These are phyloP conservation scores for Capitulum mitella DNA, from an alignment of 2,888 invertebrate species.

Conservation along the genomic window DNA sequence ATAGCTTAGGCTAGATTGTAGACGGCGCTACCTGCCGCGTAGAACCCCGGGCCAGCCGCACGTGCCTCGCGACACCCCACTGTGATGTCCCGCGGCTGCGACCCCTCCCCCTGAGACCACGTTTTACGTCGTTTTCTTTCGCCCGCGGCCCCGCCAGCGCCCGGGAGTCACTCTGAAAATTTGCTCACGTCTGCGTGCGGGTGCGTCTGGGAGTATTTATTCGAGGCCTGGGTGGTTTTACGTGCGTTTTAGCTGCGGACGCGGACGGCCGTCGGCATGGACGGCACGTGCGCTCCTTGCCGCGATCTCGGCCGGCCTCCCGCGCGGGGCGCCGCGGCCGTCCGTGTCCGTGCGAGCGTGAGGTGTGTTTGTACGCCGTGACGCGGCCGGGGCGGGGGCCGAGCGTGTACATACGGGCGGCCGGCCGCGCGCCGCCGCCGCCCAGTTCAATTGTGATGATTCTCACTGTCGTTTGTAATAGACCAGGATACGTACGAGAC, in stretches of 20 bases:
- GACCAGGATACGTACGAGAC: not conserved
- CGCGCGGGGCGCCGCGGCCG: conserved; percentile 31
- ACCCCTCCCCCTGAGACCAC: not conserved
- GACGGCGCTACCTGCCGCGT: too few relatives aligned
- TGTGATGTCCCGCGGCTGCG: not conserved
- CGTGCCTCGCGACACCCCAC: not conserved
- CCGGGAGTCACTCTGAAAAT: not conserved
- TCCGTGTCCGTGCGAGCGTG: not conserved
- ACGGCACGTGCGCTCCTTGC: conserved; percentile 36
- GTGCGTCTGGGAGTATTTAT: conserved; percentile 1
- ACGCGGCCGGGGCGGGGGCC: too few relatives aligned
- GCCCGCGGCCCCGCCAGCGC: not conserved
- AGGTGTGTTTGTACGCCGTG: too few relatives aligned
- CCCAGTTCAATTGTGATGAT: conserved; percentile 28
- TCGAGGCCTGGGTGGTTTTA: not conserved
- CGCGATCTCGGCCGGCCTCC: too few relatives aligned
- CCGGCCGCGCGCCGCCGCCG: conserved; percentile 30
- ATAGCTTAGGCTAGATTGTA: not conserved
- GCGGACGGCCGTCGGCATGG: conserved; percentile 36
- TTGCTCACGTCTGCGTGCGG: conserved; percentile 7
- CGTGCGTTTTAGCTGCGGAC: conserved; percentile 19
- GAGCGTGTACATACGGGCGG: conserved; percentile 33
- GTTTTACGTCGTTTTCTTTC: conserved; percentile 5
- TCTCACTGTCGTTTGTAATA: conserved; percentile 17
- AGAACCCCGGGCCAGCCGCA: too few relatives aligned